Evolutionary conservation across 2,113 vertebrate species (phyloP), one percentile per base, ranked within the genome.

Genomic region (Clarias macrocephalus): DNA sequence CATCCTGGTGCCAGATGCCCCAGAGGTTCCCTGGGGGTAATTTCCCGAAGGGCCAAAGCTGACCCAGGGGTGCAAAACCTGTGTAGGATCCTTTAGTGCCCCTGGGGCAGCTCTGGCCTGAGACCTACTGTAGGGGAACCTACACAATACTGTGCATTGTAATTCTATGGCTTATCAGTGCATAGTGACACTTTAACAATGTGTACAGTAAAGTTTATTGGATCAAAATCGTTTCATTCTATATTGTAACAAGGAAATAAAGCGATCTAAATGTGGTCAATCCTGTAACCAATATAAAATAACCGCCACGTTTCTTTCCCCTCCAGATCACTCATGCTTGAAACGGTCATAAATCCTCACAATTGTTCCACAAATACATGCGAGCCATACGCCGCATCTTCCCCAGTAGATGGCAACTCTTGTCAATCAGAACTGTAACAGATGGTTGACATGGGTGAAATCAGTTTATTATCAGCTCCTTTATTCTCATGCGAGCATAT

Each of bases 401-500:
- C 16, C 30, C 59, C 85, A 62, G 8, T 1, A n/a, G 76, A 19
- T 12, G n/a, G 63, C 85, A 13, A 0, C 62, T 68, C 77, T 68
- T 70, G 30, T 86, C 54, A 82, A n/a, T 73, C 82, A 68, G 37
- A 63, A 30, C 48, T 16, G 15, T 2, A 80, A 59, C 85, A 72
- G 85, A 73, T 52, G 72, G 62, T 60, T 81, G 54, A 79, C 60
- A 25, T 13, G 21, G 3, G 54, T n/a, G 65, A 19, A 72, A 68
- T 86, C 28, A 48, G 54, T 60, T 72, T 62, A 25, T 70, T 9
- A 2, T 72, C 63, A 30, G 15, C 33, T 65, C 7, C 37, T 82
- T 82, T 66, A 60, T 65, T 86, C 65, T 81, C 85, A 62, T n/a
- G 60, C 5, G 18, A 86, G 80, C 54, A n/a, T 59, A 86, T 57